Base-by-base conservation (phyloP, 2,888 invertebrate genomes). In the Stenichneumon culpator region DNA sequence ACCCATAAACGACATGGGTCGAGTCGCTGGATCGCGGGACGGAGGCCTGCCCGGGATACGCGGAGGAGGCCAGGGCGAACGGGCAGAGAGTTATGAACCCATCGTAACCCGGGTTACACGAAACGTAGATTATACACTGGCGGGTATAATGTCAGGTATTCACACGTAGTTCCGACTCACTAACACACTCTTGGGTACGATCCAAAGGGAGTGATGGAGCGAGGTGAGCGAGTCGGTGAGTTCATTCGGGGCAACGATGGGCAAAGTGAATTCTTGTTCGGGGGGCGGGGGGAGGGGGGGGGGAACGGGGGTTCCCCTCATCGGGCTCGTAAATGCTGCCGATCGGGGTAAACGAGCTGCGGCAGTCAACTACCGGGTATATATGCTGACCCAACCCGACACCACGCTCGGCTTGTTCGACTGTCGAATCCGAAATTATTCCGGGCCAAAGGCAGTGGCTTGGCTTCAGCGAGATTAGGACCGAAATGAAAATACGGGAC, bases 91-190 rank as follows among this genome's bases (percentile, higher is more conserved):
- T 75, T 65, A 65, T 60, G 47, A 19, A 44, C 47, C 63, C 28
- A 32, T 75, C 65, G 65, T 75, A 65, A 75, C 65, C 32, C 25
- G n/a, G 52, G 50, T 36, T 25, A 75, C 50, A 65, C 47, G 75
- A 65, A 75, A 19, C 63, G 65, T 65, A 65, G 47, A 65, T 65
- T 50, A 36, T 47, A 65, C 36, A 47, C 52, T 32, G 75, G 50
- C 32, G 22, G 44, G n/a, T 52, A 50, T 75, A 65, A 75, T 32
- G 19, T 11, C 6, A 50, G 19, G 19, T 60, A 14, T 54, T 72
- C 54, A 22, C 54, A 36, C 52, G 39, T 73, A 73, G 32, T 60
- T 73, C 16, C n/a, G 36, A 67, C 39, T 67, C 22, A 36, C 67
- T 32, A 63, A 67, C 67, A 67, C 39, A 67, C 67, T 67, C 39